Conservation (phyloP, 2,113 vertebrate species). For the Poeciliopsis turrubarensis region DNA sequence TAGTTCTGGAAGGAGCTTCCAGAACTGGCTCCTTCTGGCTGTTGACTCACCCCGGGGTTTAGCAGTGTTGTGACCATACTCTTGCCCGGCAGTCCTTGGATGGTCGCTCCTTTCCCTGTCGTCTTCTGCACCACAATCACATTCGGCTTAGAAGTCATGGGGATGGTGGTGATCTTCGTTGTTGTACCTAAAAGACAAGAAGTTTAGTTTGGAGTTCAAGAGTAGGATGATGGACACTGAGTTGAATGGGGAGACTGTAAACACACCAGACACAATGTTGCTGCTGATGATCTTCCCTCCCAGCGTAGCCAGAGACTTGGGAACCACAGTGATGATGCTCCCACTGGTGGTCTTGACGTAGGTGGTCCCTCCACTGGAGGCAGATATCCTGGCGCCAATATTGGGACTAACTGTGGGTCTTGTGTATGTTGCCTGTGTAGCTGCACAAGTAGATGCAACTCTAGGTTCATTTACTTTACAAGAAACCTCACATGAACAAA, state of each 20-base stretch:
- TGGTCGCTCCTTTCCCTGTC: slow-evolving; percentile 94
- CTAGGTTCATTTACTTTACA: background rate
- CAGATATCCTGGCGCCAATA: slow-evolving; percentile 87
- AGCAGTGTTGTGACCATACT: slow-evolving; percentile 96
- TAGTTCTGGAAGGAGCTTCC: background rate
- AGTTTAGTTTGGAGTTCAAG: background rate
- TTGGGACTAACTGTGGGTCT: slow-evolving; percentile 88
- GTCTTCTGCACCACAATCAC: slow-evolving; percentile 99
- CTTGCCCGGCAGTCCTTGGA: slow-evolving; percentile 96
- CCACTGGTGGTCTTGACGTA: slow-evolving; percentile 98
- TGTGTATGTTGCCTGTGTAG: slow-evolving; percentile 90
- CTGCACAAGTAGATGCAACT: slow-evolving; percentile 41
- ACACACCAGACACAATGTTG: slow-evolving; percentile 94
- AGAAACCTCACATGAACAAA: background rate
- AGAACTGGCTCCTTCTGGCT: no score
- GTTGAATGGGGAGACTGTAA: background rate
- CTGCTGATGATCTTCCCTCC: slow-evolving; percentile 98
- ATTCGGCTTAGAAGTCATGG: slow-evolving; percentile 98
- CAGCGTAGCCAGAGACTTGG: slow-evolving; percentile 93
- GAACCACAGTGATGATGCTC: slow-evolving; percentile 98
- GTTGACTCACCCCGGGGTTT: slow-evolving; percentile 90
- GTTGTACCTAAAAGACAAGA: slow-evolving; percentile 85
- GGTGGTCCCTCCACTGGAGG: slow-evolving; percentile 88
- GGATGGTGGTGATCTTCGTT: slow-evolving; percentile 98
- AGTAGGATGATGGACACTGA: background rate